Conservation (phyloP, 1,140 invertebrate species). For the Globodera rostochiensis region DNA sequence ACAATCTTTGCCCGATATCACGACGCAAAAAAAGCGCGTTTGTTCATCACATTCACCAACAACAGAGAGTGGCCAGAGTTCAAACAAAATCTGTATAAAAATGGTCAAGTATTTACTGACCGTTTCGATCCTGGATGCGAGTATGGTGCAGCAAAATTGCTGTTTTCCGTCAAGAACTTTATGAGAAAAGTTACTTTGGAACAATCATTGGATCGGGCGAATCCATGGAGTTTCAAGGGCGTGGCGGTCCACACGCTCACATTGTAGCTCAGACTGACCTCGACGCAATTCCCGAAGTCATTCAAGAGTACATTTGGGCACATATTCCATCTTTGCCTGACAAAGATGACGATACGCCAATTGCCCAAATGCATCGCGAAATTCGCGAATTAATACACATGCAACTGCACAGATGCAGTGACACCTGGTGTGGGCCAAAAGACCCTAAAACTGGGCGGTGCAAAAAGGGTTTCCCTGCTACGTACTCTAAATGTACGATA, state of each 20-base stretch:
- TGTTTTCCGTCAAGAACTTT: not conserved
- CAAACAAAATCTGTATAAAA: not conserved
- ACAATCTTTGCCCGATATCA: too few relatives aligned
- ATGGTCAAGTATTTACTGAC: not conserved
- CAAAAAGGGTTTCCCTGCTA: not conserved
- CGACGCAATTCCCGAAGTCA: not conserved
- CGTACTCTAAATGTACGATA: too few relatives aligned
- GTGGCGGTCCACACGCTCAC: not conserved
- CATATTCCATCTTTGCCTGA: not conserved
- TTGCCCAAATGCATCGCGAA: conserved; percentile 3
- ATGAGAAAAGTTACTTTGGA: not conserved
- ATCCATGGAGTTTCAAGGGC: not conserved
- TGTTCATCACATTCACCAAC: too few relatives aligned
- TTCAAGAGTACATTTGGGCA: not conserved
- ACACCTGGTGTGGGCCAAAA: not conserved
- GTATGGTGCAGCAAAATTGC: not conserved
- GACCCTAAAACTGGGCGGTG: not conserved
- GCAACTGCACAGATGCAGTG: conserved; percentile 2
- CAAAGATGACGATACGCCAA: not conserved
- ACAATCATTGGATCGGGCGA: not conserved
- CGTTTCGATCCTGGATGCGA: not conserved
- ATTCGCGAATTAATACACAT: not conserved
- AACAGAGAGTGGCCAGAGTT: too few relatives aligned
- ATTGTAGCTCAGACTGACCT: not conserved
- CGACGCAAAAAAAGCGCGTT: too few relatives aligned